phyloP scores from a whole-genome alignment of 2,888 invertebrate species.

The Nasonovia ribisnigri region DNA sequence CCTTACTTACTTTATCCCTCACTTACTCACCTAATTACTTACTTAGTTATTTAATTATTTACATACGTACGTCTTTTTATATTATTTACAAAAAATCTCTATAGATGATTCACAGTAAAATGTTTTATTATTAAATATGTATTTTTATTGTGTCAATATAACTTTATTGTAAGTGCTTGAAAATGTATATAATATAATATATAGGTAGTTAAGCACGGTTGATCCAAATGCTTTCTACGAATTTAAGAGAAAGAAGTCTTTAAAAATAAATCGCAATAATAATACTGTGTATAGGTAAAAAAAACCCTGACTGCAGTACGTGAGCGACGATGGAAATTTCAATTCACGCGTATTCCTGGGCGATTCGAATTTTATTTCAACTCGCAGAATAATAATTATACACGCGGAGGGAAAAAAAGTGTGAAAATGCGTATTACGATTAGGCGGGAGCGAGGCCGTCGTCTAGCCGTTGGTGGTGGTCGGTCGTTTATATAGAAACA shows the following conservation, averaged over 20 bases:
- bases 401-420: not conserved
- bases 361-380: not conserved
- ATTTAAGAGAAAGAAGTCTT: not conserved
- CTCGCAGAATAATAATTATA: not conserved
- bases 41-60: not conserved
- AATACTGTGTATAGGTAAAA: not conserved
- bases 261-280: not conserved
- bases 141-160: not conserved
- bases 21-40: not conserved
- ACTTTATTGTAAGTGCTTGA: not conserved
- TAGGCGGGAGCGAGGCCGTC: not conserved
- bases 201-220: not conserved
- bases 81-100: not conserved
- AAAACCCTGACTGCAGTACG: not conserved
- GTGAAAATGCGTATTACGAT: not conserved
- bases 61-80: not conserved
- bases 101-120: constrained; percentile 17
- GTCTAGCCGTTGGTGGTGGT: not conserved
- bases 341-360: not conserved
- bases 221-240: not conserved
- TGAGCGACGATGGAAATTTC: not conserved
- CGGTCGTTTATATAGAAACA: not conserved
- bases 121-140: not conserved
- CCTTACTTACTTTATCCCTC: not conserved
- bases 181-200: not conserved